Conservation (phyloP, 1,140 invertebrate genomes). For the Meloidogyne floridensis region DNA sequence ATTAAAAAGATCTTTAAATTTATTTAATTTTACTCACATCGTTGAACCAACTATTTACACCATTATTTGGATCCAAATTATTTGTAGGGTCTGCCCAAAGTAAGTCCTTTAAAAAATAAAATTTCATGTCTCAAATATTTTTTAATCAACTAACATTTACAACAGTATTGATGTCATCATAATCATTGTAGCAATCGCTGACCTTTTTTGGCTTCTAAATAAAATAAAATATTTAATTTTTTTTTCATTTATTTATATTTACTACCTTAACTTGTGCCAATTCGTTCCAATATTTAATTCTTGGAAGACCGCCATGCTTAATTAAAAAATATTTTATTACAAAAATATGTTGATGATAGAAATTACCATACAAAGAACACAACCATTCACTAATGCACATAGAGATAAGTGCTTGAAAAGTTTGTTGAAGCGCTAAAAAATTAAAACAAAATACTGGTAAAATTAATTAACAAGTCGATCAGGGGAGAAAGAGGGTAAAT, state of each 20-base stretch:
- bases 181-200: slow-evolving; percentile 8
- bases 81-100: slow-evolving; percentile 27
- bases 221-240: neutral
- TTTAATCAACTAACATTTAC: neutral
- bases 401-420: slow-evolving; percentile 10
- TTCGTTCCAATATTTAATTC: slow-evolving; percentile 5
- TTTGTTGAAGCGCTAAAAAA: slow-evolving; percentile 11
- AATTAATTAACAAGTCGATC: no score
- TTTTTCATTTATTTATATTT: neutral
- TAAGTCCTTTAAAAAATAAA: slow-evolving; percentile 13
- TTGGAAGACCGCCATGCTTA: slow-evolving; percentile 21
- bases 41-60: neutral
- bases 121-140: neutral
- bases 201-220: slow-evolving; percentile 17
- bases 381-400: slow-evolving; percentile 11
- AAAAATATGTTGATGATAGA: neutral
- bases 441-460: no score
- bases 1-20: neutral
- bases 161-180: neutral
- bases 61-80: slow-evolving; percentile 10
- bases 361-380: neutral
- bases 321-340: neutral
- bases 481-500: no score
- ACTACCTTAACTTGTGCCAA: slow-evolving; percentile 1
- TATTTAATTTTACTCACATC: neutral